phyloP scores from a whole-genome alignment of 2,888 invertebrate genomes.

The Tiliacea citrago region DNA sequence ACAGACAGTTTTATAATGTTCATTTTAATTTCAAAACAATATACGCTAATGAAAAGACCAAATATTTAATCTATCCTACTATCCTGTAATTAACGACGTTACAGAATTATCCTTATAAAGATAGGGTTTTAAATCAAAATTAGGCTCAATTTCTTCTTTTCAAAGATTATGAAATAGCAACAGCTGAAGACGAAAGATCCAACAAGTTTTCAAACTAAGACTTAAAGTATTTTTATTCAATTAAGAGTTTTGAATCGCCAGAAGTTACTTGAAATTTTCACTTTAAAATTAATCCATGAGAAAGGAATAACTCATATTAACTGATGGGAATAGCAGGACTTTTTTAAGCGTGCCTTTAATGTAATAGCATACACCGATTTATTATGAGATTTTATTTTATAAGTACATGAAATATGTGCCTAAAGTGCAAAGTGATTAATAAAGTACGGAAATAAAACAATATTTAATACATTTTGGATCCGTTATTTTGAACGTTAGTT shows the following conservation, averaged over 20 bases:
- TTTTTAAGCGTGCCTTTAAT: neutral
- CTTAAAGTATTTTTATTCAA: slow-evolving; percentile 59
- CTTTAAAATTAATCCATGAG: slow-evolving; percentile 37
- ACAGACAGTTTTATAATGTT: neutral
- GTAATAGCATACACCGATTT: too few relatives aligned
- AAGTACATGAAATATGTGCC: neutral
- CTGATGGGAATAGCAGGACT: neutral
- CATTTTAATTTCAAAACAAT: neutral
- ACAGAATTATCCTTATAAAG: slow-evolving; percentile 7
- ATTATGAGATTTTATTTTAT: neutral
- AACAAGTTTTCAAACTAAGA: slow-evolving; percentile 51
- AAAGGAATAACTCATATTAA: slow-evolving; percentile 20
- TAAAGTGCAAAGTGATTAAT: neutral
- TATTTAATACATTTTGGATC: neutral
- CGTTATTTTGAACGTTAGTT: neutral
- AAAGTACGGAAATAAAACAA: neutral
- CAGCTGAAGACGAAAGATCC: slow-evolving; percentile 42
- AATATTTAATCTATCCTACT: neutral
- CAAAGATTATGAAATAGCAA: slow-evolving; percentile 37
- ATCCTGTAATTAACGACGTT: neutral
- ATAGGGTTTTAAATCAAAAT: slow-evolving; percentile 17
- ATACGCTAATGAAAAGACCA: too few relatives aligned
- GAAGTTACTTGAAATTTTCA: slow-evolving; percentile 47
- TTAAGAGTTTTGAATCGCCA: slow-evolving; percentile 54
- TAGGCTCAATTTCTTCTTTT: slow-evolving; percentile 20